A percentile compares a stretch with the other conserved stretches of the same genome.
Evolutionary conservation across 2,888 invertebrate species (phyloP).

Genomic region (Synanthedon tipuliformis): DNA sequence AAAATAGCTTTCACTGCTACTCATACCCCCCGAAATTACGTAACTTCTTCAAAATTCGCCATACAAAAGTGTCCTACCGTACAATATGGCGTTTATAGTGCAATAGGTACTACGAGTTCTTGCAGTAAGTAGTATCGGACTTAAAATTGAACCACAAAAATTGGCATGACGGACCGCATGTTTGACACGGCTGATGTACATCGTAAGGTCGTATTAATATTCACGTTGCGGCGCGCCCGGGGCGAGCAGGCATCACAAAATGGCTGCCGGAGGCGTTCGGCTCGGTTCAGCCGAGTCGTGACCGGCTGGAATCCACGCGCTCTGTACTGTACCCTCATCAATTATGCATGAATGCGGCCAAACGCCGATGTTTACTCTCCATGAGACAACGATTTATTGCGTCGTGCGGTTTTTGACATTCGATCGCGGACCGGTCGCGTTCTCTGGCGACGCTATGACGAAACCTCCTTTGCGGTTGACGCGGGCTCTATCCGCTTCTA

Average conservation of each 20-base stretch:
- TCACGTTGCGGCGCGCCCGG: conserved; percentile 44
- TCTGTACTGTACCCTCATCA: conserved; percentile 55
- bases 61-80: too few relatives aligned
- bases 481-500: conserved; percentile 10
- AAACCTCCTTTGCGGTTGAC: conserved; percentile 34
- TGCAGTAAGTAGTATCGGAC: conserved; percentile 6
- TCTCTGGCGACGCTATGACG: conserved; percentile 29
- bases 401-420: conserved; percentile 66
- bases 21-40: too few relatives aligned
- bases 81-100: too few relatives aligned
- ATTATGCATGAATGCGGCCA: conserved; percentile 67
- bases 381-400: conserved; percentile 66
- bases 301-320: conserved; percentile 64
- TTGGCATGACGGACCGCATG: too few relatives aligned
- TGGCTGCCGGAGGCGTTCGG: conserved; percentile 58
- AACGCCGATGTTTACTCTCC: conserved; percentile 65
- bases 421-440: conserved; percentile 41
- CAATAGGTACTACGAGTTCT: neutral
- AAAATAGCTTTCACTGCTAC: too few relatives aligned
- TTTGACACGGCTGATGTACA: conserved; percentile 15
- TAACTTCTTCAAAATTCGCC: too few relatives aligned
- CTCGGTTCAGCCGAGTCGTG: conserved; percentile 58
- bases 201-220: conserved; percentile 54
- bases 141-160: conserved; percentile 4
- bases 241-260: conserved; percentile 59